A percentile compares a stretch with the other conserved stretches of the same genome.
Conservation (phyloP, 2,888 invertebrate species). For the Tryphoninae sp. region DNA sequence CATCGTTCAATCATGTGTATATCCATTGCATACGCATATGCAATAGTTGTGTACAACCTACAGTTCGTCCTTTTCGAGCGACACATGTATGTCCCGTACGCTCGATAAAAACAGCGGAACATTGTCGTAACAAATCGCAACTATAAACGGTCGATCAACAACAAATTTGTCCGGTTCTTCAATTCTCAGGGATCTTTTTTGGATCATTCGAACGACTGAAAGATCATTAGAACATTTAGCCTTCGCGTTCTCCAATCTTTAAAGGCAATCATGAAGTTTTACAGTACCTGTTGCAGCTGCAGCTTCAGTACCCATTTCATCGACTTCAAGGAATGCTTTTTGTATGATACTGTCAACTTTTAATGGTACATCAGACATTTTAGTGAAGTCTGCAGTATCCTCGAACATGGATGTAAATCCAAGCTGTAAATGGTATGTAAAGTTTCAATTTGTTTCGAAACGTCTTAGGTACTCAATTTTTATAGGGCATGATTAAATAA, state of each 20-base stretch:
- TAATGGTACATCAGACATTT: conserved; percentile 78
- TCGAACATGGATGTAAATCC: conserved; percentile 81
- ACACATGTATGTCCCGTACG: conserved; percentile 70
- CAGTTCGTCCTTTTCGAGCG: conserved; percentile 73
- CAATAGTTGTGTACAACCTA: conserved; percentile 58
- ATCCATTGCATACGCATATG: neutral
- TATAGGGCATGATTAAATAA: too few species aligned
- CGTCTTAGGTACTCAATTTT: neutral
- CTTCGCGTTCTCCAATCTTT: neutral
- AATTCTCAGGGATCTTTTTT: conserved; percentile 68
- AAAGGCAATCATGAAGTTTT: conserved; percentile 16
- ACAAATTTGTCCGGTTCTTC: conserved; percentile 71
- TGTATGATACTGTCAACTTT: conserved; percentile 82
- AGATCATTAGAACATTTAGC: conserved; percentile 33
- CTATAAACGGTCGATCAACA: conserved; percentile 80
- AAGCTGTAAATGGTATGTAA: conserved; percentile 74
- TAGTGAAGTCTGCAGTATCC: conserved; percentile 80
- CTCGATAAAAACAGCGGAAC: conserved; percentile 77
- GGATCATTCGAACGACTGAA: conserved; percentile 71
- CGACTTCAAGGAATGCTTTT: conserved; percentile 83
- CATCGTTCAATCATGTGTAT: too few species aligned
- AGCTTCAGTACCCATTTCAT: conserved; percentile 84
- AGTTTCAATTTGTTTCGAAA: neutral
- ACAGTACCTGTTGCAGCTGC: conserved; percentile 83
- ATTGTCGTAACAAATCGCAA: conserved; percentile 74